These are phyloP conservation scores for Mesaphorura yosii DNA, from an alignment of 1,140 invertebrate genomes.

Conservation along the genomic window DNA sequence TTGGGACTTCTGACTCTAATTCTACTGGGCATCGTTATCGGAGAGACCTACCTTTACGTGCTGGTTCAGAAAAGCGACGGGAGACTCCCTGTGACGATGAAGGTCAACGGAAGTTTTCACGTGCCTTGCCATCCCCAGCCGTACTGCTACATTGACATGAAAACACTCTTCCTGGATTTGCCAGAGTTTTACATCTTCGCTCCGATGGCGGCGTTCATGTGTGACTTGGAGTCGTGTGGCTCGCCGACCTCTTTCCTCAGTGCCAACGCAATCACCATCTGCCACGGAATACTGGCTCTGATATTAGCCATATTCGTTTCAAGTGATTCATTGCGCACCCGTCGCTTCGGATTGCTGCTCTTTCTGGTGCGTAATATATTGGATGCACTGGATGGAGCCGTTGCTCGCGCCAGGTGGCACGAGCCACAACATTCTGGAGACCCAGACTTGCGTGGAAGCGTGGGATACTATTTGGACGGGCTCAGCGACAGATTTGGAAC, in stretches of 20 bases:
- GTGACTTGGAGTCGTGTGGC: not conserved
- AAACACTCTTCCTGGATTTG: constrained; percentile 59
- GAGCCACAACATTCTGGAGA: too few relatives aligned
- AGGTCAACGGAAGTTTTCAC: not conserved
- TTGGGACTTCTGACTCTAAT: not conserved
- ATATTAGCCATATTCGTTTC: constrained; percentile 54
- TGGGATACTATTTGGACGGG: constrained; percentile 60
- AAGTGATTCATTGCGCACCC: constrained; percentile 50
- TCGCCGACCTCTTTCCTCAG: constrained; percentile 46
- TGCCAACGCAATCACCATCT: constrained; percentile 62
- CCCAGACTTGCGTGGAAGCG: too few relatives aligned
- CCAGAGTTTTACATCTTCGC: constrained; percentile 62
- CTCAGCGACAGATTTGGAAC: constrained; percentile 61
- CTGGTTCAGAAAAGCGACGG: not conserved
- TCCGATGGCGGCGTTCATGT: constrained; percentile 36
- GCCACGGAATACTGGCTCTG: constrained; percentile 58
- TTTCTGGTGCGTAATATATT: constrained; percentile 64
- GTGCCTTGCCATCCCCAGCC: constrained; percentile 45
- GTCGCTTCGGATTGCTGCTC: constrained; percentile 55
- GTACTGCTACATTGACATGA: constrained; percentile 59
- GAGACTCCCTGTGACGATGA: not conserved
- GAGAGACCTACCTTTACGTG: not conserved
- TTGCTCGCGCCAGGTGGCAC: constrained; percentile 48
- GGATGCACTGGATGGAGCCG: constrained; percentile 66
- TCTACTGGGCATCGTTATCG: not conserved